Evolutionary conservation across 2,888 invertebrate species (phyloP).

Genomic region (Philaethria dido): DNA sequence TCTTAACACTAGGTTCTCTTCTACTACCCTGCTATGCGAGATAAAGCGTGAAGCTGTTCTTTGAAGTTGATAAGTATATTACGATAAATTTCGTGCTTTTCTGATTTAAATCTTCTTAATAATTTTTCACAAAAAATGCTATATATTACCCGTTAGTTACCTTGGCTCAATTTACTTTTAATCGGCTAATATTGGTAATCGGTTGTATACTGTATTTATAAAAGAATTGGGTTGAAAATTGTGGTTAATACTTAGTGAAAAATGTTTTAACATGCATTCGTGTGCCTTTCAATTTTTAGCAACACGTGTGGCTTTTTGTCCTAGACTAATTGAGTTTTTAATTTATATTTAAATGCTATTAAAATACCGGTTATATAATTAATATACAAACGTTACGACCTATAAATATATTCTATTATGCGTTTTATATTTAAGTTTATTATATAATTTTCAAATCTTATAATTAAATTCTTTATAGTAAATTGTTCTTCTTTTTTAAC

Average conservation of each 20-base stretch:
- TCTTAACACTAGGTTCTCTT: too few relatives aligned
- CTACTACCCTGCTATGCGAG: too few relatives aligned
- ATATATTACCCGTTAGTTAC: neutral
- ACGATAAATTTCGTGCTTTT: too few relatives aligned
- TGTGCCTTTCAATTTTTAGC: neutral
- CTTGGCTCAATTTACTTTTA: neutral
- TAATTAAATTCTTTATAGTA: too few relatives aligned
- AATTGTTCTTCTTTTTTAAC: too few relatives aligned
- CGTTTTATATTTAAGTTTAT: neutral
- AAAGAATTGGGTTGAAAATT: neutral
- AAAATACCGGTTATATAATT: neutral
- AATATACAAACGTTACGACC: neutral
- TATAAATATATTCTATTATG: neutral
- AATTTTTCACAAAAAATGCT: too few relatives aligned
- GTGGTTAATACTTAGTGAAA: neutral
- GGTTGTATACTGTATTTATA: neutral
- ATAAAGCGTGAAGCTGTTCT: too few relatives aligned
- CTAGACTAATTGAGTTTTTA: neutral
- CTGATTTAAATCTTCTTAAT: too few relatives aligned
- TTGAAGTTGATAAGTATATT: too few relatives aligned
- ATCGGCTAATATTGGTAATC: neutral
- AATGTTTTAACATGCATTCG: neutral
- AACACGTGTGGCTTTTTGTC: neutral
- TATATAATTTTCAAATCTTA: too few relatives aligned
- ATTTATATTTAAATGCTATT: conserved; percentile 2